phyloP scores from a whole-genome alignment of 2,797 vertebrate species.

The Sebastes umbrosus region DNA sequence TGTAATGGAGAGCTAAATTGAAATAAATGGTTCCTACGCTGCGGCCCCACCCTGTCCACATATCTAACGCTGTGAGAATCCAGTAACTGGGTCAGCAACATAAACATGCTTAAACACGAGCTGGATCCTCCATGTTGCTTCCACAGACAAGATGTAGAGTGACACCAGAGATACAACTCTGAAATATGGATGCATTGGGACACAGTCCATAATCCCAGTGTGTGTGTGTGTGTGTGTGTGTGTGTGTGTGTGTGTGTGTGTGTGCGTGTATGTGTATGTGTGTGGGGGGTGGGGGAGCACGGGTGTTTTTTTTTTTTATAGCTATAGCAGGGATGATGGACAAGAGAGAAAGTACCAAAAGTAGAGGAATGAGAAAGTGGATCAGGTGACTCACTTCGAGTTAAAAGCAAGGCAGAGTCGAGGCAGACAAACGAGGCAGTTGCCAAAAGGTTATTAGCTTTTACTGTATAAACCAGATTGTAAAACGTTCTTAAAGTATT shows the following conservation, averaged over 20 bases:
- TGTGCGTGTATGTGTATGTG: neutral
- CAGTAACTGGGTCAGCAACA: slow-evolving; percentile 79
- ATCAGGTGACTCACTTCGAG: slow-evolving; percentile 53
- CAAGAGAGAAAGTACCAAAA: slow-evolving; percentile 40
- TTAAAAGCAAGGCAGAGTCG: slow-evolving; percentile 21
- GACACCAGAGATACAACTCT: slow-evolving; percentile 78
- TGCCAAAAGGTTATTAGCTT: slow-evolving; percentile 26
- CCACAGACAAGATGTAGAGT: slow-evolving; percentile 76
- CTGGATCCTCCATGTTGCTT: slow-evolving; percentile 58
- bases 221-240: neutral
- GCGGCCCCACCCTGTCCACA: slow-evolving; percentile 49
- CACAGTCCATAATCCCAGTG: slow-evolving; percentile 65
- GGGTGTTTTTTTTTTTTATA: slow-evolving; percentile 19
- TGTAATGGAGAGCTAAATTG: slow-evolving; percentile 37
- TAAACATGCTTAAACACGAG: slow-evolving; percentile 69
- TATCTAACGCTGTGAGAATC: slow-evolving; percentile 38
- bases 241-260: neutral
- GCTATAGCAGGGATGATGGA: slow-evolving; percentile 51
- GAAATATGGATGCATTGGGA: slow-evolving; percentile 83
- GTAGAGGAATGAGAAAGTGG: slow-evolving; percentile 34
- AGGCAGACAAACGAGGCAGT: neutral
- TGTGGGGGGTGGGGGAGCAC: neutral
- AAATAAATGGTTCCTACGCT: slow-evolving; percentile 46
- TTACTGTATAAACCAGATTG: slow-evolving; percentile 1
- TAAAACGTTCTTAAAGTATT: neutral